A percentile compares a stretch with the other conserved stretches of the same genome.
Conservation (phyloP, 2,113 vertebrate species). For the Rhadina sibilatrix region DNA sequence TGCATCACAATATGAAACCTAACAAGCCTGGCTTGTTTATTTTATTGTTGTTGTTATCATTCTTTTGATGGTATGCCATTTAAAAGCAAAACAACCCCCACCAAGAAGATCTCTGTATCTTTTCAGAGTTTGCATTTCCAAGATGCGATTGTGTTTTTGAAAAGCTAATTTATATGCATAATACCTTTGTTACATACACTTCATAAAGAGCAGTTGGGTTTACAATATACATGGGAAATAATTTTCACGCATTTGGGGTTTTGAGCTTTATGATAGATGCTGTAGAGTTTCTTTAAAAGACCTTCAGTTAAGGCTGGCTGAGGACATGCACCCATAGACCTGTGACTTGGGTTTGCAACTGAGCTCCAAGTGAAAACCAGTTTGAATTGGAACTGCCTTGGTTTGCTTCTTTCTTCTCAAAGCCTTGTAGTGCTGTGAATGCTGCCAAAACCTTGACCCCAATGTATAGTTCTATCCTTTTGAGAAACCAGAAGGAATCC, state of each 20-base stretch:
- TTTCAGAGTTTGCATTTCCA: background rate
- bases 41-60: constrained; percentile 1
- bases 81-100: background rate
- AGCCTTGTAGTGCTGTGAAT: background rate
- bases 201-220: background rate
- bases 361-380: background rate
- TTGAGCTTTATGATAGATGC: background rate
- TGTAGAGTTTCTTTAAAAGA: background rate
- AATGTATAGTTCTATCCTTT: background rate
- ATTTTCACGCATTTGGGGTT: background rate
- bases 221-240: background rate
- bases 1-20: constrained; percentile 16
- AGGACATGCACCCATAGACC: rapidly evolving
- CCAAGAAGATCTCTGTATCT: background rate
- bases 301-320: background rate
- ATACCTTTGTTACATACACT: background rate
- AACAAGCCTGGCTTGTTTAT: constrained; percentile 31
- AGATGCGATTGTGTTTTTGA: background rate
- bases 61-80: background rate
- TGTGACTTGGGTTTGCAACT: background rate
- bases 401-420: background rate
- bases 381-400: background rate
- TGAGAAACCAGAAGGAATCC: background rate
- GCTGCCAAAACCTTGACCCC: background rate
- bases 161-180: constrained; percentile 12